A percentile compares a stretch with the other conserved stretches of the same genome.
Conservation (phyloP, 2,888 invertebrate genomes). For the Ryuthela nishihirai region DNA sequence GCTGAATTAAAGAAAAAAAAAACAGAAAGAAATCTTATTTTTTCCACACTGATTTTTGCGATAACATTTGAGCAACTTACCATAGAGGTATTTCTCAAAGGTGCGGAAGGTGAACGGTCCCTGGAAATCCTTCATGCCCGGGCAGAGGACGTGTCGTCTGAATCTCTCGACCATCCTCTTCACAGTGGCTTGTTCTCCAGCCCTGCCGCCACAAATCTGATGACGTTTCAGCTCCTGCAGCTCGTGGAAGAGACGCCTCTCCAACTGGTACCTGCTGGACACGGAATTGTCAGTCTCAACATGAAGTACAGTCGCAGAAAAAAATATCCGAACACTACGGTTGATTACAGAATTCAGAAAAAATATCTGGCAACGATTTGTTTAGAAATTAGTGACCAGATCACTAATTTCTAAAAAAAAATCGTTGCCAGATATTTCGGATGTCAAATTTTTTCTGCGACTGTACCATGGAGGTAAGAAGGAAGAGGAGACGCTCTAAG, state of each 20-base stretch:
- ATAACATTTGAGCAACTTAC: constrained; percentile 45
- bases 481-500: too few relatives aligned
- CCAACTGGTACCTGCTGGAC: constrained; percentile 71
- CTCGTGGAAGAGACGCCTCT: constrained; percentile 88
- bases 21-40: background rate
- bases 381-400: too few relatives aligned
- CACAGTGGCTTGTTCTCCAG: constrained; percentile 80
- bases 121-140: constrained; percentile 59
- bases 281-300: too few relatives aligned
- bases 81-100: constrained; percentile 85
- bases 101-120: constrained; percentile 55
- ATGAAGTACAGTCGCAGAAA: too few relatives aligned
- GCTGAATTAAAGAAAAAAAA: too few relatives aligned
- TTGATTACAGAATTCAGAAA: too few relatives aligned
- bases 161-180: constrained; percentile 83
- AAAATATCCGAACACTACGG: too few relatives aligned
- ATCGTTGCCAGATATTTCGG: too few relatives aligned
- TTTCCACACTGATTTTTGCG: background rate
- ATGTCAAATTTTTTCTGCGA: too few relatives aligned
- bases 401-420: too few relatives aligned
- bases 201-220: constrained; percentile 83
- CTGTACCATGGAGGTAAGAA: too few relatives aligned
- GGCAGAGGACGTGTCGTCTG: constrained; percentile 66
- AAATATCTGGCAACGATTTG: too few relatives aligned
- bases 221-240: constrained; percentile 83